A percentile compares a stretch with the other conserved stretches of the same genome.
phyloP scores from a whole-genome alignment of 2,888 invertebrate genomes.

The Watsonalla binaria region DNA sequence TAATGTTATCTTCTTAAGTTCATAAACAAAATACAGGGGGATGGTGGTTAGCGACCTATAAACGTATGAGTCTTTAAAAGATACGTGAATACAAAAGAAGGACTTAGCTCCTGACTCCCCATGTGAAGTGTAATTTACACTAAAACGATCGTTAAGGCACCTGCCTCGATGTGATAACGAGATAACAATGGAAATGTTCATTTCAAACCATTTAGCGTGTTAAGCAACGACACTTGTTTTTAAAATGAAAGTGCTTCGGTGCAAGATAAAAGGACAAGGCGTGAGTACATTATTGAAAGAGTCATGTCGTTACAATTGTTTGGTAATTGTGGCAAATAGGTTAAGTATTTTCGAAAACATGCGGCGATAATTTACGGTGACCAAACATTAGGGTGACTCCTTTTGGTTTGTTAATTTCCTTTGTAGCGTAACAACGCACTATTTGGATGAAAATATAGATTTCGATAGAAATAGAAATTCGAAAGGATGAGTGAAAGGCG shows the following conservation, averaged over 20 bases:
- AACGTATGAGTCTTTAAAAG: background rate
- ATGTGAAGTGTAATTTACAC: background rate
- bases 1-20: too few species aligned
- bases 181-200: conserved; percentile 4
- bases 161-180: background rate
- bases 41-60: background rate
- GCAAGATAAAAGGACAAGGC: conserved; percentile 2
- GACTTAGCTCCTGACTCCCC: background rate
- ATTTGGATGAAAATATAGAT: too few species aligned
- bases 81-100: background rate
- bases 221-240: conserved; percentile 20
- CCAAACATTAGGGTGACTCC: too few species aligned
- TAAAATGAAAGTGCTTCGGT: conserved; percentile 7
- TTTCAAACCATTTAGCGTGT: conserved; percentile 29
- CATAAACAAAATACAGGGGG: too few species aligned
- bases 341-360: too few species aligned
- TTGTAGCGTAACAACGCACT: too few species aligned
- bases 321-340: too few species aligned
- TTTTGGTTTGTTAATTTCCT: too few species aligned
- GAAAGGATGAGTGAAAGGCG: too few species aligned
- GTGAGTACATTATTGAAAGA: background rate
- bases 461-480: too few species aligned
- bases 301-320: too few species aligned
- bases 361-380: too few species aligned
- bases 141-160: conserved; percentile 1